These are phyloP conservation scores for Channa argus DNA, from an alignment of 2,113 vertebrate genomes.

Conservation along the genomic window DNA sequence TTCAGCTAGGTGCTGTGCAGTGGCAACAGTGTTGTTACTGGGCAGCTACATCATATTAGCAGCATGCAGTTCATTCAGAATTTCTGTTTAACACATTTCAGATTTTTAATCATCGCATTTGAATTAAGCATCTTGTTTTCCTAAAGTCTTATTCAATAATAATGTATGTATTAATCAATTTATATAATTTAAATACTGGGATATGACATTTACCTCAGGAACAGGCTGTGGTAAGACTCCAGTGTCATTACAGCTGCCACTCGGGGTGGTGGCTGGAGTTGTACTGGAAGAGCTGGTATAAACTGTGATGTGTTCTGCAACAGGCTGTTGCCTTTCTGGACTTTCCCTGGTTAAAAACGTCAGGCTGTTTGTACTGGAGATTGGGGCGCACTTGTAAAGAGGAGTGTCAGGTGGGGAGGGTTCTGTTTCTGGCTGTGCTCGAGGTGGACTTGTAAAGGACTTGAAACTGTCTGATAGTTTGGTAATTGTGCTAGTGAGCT, in stretches of 20 bases:
- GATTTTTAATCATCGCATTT: background rate
- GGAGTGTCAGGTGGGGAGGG: slow-evolving; percentile 33
- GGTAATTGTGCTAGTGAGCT: slow-evolving; percentile 34
- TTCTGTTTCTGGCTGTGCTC: slow-evolving; percentile 13
- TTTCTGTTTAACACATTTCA: background rate
- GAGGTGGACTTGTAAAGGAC: slow-evolving; percentile 16
- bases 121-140: too few species aligned
- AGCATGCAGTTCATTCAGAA: background rate
- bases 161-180: background rate
- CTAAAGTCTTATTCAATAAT: background rate
- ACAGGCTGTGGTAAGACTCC: slow-evolving; percentile 32
- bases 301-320: slow-evolving; percentile 76
- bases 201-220: slow-evolving; percentile 61
- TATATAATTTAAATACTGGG: too few species aligned
- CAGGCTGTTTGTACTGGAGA: slow-evolving; percentile 42
- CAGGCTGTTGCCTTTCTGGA: slow-evolving; percentile 80
- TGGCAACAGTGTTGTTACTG: background rate
- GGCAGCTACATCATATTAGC: background rate
- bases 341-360: slow-evolving; percentile 70
- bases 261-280: slow-evolving; percentile 28
- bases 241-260: slow-evolving; percentile 48
- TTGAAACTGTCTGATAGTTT: slow-evolving; percentile 32
- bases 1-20: background rate
- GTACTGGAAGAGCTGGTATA: slow-evolving; percentile 28
- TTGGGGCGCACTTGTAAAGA: slow-evolving; percentile 51